Evolutionary conservation across 2,113 vertebrate genomes (phyloP).

Genomic region (Sander vitreus): DNA sequence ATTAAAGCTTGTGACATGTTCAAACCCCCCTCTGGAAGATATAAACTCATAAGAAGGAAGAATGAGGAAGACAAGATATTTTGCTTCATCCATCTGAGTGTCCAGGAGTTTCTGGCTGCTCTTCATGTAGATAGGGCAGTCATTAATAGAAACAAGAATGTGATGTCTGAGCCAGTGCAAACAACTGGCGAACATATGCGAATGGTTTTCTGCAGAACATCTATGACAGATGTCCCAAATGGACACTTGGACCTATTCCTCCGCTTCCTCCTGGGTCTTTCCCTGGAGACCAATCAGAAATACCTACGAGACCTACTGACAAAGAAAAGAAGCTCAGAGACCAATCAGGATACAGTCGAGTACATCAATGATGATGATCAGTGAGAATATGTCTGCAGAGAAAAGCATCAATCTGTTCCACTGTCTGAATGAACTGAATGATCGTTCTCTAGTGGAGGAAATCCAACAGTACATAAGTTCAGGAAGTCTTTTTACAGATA

Average conservation of each 20-base stretch:
- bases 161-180: not conserved
- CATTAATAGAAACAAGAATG: not conserved
- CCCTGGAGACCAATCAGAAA: not conserved
- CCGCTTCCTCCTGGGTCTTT: slow-evolving; percentile 36
- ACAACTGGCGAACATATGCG: not conserved
- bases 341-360: not conserved
- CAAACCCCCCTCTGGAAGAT: slow-evolving; percentile 3
- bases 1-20: slow-evolving; percentile 19
- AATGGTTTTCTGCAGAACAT: not conserved
- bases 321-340: not conserved
- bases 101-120: slow-evolving; percentile 49
- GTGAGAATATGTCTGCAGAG: slow-evolving; percentile 28
- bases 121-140: not conserved
- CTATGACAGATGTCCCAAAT: not conserved
- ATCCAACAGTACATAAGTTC: slow-evolving; percentile 36
- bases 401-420: slow-evolving; percentile 18
- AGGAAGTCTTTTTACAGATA: slow-evolving; percentile 24
- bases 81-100: slow-evolving; percentile 24
- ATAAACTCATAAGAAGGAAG: slow-evolving; percentile 36
- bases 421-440: slow-evolving; percentile 39
- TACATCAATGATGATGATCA: slow-evolving; percentile 32
- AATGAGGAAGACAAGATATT: slow-evolving; percentile 1
- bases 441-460: slow-evolving; percentile 18
- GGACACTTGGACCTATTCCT: slow-evolving; percentile 39
- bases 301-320: not conserved